A percentile compares a stretch with the other conserved stretches of the same genome.
Conservation (phyloP, 2,797 vertebrate species). For the Argentina silus region DNA sequence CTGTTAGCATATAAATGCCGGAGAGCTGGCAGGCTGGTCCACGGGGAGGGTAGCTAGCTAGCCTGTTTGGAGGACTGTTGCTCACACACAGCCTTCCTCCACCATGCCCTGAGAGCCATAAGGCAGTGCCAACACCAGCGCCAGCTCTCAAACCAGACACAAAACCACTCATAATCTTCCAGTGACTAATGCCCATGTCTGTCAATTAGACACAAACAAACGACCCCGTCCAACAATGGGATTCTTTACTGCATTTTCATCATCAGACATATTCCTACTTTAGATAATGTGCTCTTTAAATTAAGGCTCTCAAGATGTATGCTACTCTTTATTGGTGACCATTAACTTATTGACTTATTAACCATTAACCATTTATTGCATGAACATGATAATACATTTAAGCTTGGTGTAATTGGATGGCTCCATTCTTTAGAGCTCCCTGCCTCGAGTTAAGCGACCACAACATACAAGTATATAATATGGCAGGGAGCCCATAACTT, state of each 20-base stretch:
- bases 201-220: slow-evolving; percentile 32
- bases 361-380: too few relatives aligned
- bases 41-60: slow-evolving; percentile 31
- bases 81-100: slow-evolving; percentile 46
- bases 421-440: too few relatives aligned
- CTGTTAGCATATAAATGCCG: slow-evolving; percentile 72
- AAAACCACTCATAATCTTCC: slow-evolving; percentile 33
- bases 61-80: slow-evolving; percentile 42
- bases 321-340: background rate
- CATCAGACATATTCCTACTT: background rate
- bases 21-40: slow-evolving; percentile 48
- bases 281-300: slow-evolving; percentile 1
- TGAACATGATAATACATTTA: too few relatives aligned
- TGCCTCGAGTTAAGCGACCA: too few relatives aligned
- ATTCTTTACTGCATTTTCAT: background rate
- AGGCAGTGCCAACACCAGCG: slow-evolving; percentile 42
- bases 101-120: slow-evolving; percentile 31
- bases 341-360: too few relatives aligned
- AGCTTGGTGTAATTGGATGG: too few relatives aligned
- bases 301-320: background rate
- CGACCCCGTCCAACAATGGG: slow-evolving; percentile 2
- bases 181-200: slow-evolving; percentile 38
- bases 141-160: slow-evolving; percentile 34
- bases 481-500: too few relatives aligned
- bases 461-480: too few relatives aligned